A percentile compares a stretch with the other conserved stretches of the same genome.
These are phyloP conservation scores for Oryzias javanicus DNA, from an alignment of 2,113 vertebrate species.

Conservation along the genomic window DNA sequence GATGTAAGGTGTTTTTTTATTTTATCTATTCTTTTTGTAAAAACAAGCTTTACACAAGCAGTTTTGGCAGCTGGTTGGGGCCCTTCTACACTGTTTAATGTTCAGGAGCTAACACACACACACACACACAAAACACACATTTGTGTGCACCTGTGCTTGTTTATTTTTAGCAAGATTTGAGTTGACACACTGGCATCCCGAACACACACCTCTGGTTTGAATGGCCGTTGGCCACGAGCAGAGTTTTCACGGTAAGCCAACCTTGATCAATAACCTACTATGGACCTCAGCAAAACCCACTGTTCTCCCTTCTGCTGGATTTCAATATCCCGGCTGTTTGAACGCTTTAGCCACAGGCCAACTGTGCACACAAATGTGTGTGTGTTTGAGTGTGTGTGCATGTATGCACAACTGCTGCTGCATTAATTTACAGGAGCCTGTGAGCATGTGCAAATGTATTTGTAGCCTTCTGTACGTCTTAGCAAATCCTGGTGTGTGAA, in stretches of 20 bases:
- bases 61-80: no score
- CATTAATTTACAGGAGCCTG: slow-evolving; percentile 54
- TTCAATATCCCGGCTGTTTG: slow-evolving; percentile 82
- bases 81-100: no score
- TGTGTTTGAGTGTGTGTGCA: slow-evolving; percentile 8
- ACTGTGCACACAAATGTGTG: slow-evolving; percentile 29
- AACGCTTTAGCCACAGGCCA: slow-evolving; percentile 76
- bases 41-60: no score
- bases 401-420: slow-evolving; percentile 38
- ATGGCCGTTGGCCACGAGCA: slow-evolving; percentile 67
- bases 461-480: slow-evolving; percentile 36
- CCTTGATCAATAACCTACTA: slow-evolving; percentile 81
- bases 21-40: no score
- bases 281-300: slow-evolving; percentile 74
- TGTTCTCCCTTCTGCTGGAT: slow-evolving; percentile 73
- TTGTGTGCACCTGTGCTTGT: no score
- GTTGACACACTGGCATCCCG: slow-evolving; percentile 1
- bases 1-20: no score
- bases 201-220: slow-evolving; percentile 52
- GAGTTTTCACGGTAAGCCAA: slow-evolving; percentile 76
- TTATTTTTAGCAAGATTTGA: slow-evolving; percentile 4
- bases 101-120: no score
- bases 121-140: no score
- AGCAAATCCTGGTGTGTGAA: slow-evolving; percentile 33
- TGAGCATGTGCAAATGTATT: slow-evolving; percentile 45